Conservation (phyloP, 2,888 invertebrate species). For the Hirtodrosophila alboralis region DNA sequence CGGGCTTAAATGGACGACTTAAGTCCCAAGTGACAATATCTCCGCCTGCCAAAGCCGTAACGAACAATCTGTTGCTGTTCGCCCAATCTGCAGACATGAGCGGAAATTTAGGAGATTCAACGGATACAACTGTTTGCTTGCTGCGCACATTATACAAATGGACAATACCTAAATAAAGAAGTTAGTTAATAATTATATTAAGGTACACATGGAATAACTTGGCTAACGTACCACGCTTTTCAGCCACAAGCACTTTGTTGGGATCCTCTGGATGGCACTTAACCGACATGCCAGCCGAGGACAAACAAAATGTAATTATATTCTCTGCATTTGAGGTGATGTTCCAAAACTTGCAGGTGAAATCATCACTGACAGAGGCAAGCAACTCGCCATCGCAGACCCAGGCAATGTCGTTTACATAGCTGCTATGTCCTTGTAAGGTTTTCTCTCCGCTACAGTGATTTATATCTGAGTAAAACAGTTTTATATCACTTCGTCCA, state of each 20-base stretch:
- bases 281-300: constrained; percentile 88
- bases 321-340: constrained; percentile 85
- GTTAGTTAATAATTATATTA: not conserved
- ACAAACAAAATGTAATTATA: constrained; percentile 86
- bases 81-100: constrained; percentile 90
- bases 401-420: constrained; percentile 89
- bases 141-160: constrained; percentile 89
- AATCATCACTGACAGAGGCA: constrained; percentile 91
- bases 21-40: constrained; percentile 89
- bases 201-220: too few species aligned
- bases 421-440: constrained; percentile 87
- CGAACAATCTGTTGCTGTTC: constrained; percentile 85
- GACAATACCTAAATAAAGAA: constrained; percentile 85
- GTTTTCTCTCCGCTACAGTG: constrained; percentile 83
- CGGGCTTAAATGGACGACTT: constrained; percentile 87
- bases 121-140: constrained; percentile 88
- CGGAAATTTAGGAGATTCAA: constrained; percentile 87
- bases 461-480: constrained; percentile 86
- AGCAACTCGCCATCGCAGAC: constrained; percentile 88
- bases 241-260: constrained; percentile 89
- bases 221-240: constrained; percentile 86
- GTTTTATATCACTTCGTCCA: constrained; percentile 85
- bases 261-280: constrained; percentile 89
- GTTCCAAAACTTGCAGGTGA: constrained; percentile 89
- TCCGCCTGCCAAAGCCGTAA: constrained; percentile 88